phyloP scores from a whole-genome alignment of 2,797 vertebrate species.

The Botia almorhae region DNA sequence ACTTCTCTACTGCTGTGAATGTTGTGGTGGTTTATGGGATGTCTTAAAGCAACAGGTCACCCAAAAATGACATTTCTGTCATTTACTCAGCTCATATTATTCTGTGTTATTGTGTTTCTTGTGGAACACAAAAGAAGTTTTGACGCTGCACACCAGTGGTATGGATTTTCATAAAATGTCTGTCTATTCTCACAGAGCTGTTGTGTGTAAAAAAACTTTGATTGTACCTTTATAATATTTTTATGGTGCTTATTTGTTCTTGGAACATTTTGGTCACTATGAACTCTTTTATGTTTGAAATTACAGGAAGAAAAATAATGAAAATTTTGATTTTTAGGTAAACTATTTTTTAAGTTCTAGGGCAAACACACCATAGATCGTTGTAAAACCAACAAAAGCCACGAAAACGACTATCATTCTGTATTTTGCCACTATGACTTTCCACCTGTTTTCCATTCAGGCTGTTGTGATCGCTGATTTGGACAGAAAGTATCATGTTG shows the following conservation, averaged over 20 bases:
- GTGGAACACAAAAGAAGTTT: too few relatives aligned
- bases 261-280: too few relatives aligned
- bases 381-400: not conserved
- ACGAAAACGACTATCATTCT: not conserved
- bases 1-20: constrained; percentile 5
- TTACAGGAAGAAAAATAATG: not conserved
- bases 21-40: not conserved
- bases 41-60: not conserved
- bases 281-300: too few relatives aligned
- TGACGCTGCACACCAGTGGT: too few relatives aligned
- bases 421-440: not conserved
- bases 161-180: too few relatives aligned
- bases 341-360: not conserved
- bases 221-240: not conserved
- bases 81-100: not conserved
- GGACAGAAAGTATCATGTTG: not conserved
- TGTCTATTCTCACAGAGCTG: not conserved
- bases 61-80: not conserved
- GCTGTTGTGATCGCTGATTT: not conserved
- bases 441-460: not conserved
- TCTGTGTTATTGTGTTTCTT: too few relatives aligned
- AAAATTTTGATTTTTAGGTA: not conserved
- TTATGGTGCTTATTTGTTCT: not conserved
- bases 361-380: not conserved
- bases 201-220: not conserved